Conservation (phyloP, 2,888 invertebrate species). For the Mimachlamys varia region DNA sequence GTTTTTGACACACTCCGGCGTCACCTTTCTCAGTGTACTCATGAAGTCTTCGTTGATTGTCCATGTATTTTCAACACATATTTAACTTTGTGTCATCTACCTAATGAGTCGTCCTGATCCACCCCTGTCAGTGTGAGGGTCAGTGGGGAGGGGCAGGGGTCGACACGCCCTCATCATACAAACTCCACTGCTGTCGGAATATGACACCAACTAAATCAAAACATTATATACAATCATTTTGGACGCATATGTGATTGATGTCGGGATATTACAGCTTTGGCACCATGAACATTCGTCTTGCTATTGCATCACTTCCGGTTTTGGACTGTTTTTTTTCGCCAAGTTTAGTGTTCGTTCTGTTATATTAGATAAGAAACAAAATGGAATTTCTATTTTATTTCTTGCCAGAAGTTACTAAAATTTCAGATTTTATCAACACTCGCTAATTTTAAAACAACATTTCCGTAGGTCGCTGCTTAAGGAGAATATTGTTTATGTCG, state of each 20-base stretch:
- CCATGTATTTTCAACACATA: neutral
- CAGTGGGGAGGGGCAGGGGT: neutral
- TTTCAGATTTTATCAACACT: too few species aligned
- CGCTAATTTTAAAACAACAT: too few species aligned
- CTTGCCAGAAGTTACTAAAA: too few species aligned
- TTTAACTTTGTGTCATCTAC: neutral
- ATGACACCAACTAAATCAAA: neutral
- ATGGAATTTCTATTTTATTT: too few species aligned
- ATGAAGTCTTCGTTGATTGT: neutral
- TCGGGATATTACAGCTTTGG: neutral
- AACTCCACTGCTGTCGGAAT: neutral
- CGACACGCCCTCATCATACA: constrained; percentile 1
- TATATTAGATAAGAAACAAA: too few species aligned
- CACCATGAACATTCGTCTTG: too few species aligned
- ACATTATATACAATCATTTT: neutral
- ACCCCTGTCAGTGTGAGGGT: neutral
- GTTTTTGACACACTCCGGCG: neutral
- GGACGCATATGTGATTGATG: neutral
- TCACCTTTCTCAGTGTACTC: neutral
- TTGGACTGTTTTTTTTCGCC: too few species aligned
- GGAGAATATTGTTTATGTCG: too few species aligned
- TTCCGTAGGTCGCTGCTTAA: too few species aligned
- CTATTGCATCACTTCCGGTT: too few species aligned
- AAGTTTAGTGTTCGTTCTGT: too few species aligned
- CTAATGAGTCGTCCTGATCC: neutral